Conservation (phyloP, 2,113 vertebrate species). For the Hypomesus transpacificus region DNA sequence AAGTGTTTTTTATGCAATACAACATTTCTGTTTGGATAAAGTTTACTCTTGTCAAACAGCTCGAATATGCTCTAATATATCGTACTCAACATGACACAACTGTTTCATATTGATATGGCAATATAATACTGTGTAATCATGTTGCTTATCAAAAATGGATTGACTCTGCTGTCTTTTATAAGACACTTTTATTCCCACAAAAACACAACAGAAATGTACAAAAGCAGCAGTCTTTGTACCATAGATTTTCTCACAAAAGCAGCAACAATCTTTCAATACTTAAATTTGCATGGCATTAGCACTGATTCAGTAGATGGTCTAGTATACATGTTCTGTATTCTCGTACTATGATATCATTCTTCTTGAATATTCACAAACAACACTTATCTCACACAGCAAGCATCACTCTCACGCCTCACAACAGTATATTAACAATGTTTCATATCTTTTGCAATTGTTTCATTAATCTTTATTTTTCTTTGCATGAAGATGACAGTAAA, state of each 20-base stretch:
- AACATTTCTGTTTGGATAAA: too few species aligned
- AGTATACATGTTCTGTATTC: constrained; percentile 49
- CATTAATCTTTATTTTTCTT: constrained; percentile 19
- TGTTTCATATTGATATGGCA: too few species aligned
- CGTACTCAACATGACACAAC: too few species aligned
- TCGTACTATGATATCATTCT: constrained; percentile 50
- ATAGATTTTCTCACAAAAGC: constrained; percentile 54
- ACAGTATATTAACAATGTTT: constrained; percentile 38
- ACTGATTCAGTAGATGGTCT: constrained; percentile 16
- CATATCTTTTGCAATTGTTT: constrained; percentile 28
- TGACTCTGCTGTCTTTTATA: constrained; percentile 34
- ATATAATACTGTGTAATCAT: too few species aligned
- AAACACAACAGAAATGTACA: constrained; percentile 71
- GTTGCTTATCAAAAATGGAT: background rate
- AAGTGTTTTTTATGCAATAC: too few species aligned
- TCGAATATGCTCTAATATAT: too few species aligned
- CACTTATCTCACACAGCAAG: constrained; percentile 59
- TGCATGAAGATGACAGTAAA: constrained; percentile 36
- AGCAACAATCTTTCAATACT: constrained; percentile 49
- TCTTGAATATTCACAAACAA: constrained; percentile 58
- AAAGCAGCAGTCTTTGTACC: constrained; percentile 60
- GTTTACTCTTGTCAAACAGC: too few species aligned
- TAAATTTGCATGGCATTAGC: constrained; percentile 50
- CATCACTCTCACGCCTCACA: constrained; percentile 56
- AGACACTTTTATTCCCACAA: constrained; percentile 73